Evolutionary conservation across 2,888 invertebrate genomes (phyloP).

Genomic region (Theretra japonica): DNA sequence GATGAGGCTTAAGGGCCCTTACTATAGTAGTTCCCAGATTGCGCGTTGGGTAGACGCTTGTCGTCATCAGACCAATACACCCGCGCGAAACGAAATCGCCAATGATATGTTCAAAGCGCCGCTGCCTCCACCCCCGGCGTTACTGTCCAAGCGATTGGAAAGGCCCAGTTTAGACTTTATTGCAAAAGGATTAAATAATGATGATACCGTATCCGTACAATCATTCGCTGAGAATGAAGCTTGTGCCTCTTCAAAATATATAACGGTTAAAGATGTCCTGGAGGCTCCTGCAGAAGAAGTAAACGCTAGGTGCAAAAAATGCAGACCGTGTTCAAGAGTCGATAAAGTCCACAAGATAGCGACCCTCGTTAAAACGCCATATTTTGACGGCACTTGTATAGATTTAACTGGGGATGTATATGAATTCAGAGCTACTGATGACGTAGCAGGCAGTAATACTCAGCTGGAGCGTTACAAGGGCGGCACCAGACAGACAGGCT

Average conservation of each 20-base stretch:
- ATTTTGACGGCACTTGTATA: background rate
- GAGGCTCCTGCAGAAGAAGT: background rate
- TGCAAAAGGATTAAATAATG: background rate
- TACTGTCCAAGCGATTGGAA: background rate
- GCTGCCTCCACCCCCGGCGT: background rate
- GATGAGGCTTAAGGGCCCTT: background rate
- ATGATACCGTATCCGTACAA: background rate
- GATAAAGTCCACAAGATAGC: conserved; percentile 7
- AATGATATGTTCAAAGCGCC: conserved; percentile 9
- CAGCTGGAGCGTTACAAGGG: background rate
- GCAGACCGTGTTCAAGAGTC: background rate
- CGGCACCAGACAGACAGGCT: background rate
- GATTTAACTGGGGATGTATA: background rate
- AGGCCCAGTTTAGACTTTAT: background rate
- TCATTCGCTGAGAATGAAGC: background rate
- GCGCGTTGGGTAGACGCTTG: conserved; percentile 16
- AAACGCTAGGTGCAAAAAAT: background rate
- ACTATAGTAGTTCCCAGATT: conserved; percentile 28
- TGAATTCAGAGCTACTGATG: conserved; percentile 9
- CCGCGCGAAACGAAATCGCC: background rate
- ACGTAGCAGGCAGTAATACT: background rate
- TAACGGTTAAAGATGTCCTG: conserved; percentile 1
- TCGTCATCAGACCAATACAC: background rate
- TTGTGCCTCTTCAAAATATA: conserved; percentile 12
- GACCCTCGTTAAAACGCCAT: background rate